phyloP scores from a whole-genome alignment of 53 echinoderm and acorn worm species.

The Astropecten irregularis region DNA sequence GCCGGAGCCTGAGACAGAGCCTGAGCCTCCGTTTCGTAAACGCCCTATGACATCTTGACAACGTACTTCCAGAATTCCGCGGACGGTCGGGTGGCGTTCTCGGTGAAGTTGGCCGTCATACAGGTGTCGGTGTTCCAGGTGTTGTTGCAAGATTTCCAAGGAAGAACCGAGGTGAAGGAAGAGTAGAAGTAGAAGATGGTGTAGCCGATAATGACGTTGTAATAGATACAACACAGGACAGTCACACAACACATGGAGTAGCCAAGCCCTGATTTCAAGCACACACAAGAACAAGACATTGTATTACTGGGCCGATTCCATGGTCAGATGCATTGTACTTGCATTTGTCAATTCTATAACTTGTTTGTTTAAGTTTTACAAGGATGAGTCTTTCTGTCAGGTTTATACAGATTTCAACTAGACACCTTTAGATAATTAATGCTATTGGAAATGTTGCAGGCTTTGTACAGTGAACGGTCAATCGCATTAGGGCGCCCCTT shows the following conservation, averaged over 20 bases:
- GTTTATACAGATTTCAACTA: too few relatives aligned
- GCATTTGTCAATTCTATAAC: too few relatives aligned
- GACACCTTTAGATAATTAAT: too few relatives aligned
- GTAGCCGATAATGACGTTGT: constrained; percentile 92
- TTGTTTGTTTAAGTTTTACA: too few relatives aligned
- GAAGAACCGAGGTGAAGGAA: constrained; percentile 71
- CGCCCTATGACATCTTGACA: too few relatives aligned
- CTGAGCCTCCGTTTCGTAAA: too few relatives aligned
- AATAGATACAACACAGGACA: constrained; percentile 65
- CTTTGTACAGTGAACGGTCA: too few relatives aligned
- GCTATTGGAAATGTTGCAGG: too few relatives aligned
- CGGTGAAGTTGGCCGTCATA: constrained; percentile 21
- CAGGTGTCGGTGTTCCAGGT: constrained; percentile 85
- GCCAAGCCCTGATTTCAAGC: constrained; percentile 24
- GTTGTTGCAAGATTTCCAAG: constrained; percentile 83
- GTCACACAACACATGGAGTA: constrained; percentile 45
- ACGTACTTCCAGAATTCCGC: constrained; percentile 83
- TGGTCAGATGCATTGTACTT: not conserved
- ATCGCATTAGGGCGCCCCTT: too few relatives aligned
- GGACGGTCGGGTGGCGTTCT: constrained; percentile 52
- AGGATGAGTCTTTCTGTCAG: too few relatives aligned
- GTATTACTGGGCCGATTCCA: not conserved
- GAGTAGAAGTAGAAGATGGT: constrained; percentile 79
- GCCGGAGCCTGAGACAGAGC: too few relatives aligned
- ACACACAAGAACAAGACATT: not conserved